phyloP scores from a whole-genome alignment of 1,140 invertebrate species.

The Leptoteleia sp. region DNA sequence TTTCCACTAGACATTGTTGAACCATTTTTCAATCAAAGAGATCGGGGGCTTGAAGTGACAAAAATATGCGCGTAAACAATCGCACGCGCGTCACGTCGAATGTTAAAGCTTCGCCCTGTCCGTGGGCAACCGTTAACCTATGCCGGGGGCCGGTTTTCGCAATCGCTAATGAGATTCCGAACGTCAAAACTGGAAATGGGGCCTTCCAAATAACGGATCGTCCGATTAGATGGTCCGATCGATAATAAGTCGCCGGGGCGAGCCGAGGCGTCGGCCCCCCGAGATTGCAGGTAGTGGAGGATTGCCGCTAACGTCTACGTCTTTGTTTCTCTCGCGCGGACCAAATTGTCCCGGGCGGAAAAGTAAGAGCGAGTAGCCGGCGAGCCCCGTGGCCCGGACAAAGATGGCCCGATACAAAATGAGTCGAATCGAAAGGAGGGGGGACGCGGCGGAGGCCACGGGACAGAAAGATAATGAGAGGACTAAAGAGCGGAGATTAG shows the following conservation, averaged over 20 bases:
- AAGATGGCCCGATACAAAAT: constrained; percentile 24
- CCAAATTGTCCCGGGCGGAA: constrained; percentile 40
- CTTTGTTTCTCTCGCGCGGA: constrained; percentile 38
- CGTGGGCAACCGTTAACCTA: constrained; percentile 62
- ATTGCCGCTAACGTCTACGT: constrained; percentile 25
- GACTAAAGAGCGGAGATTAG: constrained; percentile 82
- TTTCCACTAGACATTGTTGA: no score
- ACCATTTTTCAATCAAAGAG: no score
- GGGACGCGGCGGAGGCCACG: constrained; percentile 30
- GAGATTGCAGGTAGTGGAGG: constrained; percentile 50
- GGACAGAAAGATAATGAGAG: constrained; percentile 79
- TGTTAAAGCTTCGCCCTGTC: no score
- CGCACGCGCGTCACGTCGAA: constrained; percentile 13
- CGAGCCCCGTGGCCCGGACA: constrained; percentile 14
- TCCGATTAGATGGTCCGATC: constrained; percentile 77
- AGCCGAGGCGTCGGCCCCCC: constrained; percentile 39
- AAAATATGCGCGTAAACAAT: no score
- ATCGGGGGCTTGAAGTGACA: no score
- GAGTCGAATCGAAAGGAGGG: constrained; percentile 40
- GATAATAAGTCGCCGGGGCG: constrained; percentile 59
- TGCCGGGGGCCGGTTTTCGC: constrained; percentile 70
- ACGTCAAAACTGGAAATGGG: constrained; percentile 79
- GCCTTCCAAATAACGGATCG: constrained; percentile 77
- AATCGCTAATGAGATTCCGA: constrained; percentile 80
- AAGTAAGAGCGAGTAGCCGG: constrained; percentile 34